A percentile compares a stretch with the other conserved stretches of the same genome.
phyloP scores from a whole-genome alignment of 2,113 vertebrate species.

The Cynoglossus semilaevis region DNA sequence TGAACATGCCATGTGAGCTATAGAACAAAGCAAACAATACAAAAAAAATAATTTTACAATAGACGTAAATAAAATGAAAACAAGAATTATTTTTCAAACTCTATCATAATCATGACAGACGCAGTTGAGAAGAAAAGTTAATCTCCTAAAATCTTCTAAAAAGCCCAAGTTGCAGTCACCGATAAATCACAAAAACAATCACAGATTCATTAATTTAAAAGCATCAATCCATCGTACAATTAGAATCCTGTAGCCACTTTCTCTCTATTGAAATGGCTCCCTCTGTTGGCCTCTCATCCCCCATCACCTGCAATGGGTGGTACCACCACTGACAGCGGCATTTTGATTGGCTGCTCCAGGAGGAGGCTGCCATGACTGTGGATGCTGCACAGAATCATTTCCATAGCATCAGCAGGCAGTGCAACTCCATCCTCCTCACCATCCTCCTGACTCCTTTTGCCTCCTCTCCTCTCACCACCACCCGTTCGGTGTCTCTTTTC shows the following conservation, averaged over 20 bases:
- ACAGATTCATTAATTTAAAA: too few species aligned
- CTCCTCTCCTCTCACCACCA: slow-evolving; percentile 47
- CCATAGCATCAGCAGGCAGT: slow-evolving; percentile 73
- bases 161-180: too few species aligned
- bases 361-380: slow-evolving; percentile 85
- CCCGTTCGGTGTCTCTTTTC: slow-evolving; percentile 39
- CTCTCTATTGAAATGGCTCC: slow-evolving; percentile 36
- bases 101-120: too few species aligned
- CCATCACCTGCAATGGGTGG: slow-evolving; percentile 75
- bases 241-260: neutral
- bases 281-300: slow-evolving; percentile 54
- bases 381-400: slow-evolving; percentile 79
- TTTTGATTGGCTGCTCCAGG: slow-evolving; percentile 69
- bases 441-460: slow-evolving; percentile 53
- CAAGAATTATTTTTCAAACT: too few species aligned
- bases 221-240: too few species aligned
- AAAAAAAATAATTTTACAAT: too few species aligned
- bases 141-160: too few species aligned
- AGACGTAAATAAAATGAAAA: too few species aligned
- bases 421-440: slow-evolving; percentile 66
- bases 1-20: too few species aligned
- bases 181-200: too few species aligned
- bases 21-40: too few species aligned
- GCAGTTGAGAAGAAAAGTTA: too few species aligned
- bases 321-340: slow-evolving; percentile 34